Evolutionary conservation across 1,140 invertebrate genomes (phyloP), one percentile per base, ranked within the genome.

Genomic region (Drosophila sturtevanti): DNA sequence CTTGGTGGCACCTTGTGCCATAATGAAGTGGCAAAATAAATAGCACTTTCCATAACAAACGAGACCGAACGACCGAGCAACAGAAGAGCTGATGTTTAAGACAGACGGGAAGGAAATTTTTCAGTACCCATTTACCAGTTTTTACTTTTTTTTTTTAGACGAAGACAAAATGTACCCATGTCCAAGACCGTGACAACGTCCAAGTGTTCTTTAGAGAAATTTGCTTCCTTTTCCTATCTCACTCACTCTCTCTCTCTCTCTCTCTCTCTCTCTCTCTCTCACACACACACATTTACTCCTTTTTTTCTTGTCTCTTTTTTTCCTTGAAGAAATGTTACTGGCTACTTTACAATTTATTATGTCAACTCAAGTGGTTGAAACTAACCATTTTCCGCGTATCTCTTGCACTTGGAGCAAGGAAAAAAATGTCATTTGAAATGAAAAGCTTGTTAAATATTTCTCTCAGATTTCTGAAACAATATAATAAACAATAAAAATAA

Each of bases 11-110:
- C 78, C 78, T 72, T 69, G 59, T 55, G 71, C 82, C n/a, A 79
- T 86, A 86, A 86, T 86, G 79, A 86, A 82, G 82, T 82, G 68
- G 75, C 79, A 82, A 56, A 89, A 86, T 89, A 87, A 87, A 87
- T 86, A 79, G 84, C 76, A 58, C 31, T 69, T 56, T 60, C 24
- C 14, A 34, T 56, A 31, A 56, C 54, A 34, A 31, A 48, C 16
- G 41, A 48, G 41, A 48, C 5, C 41, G 27, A n/a, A n/a, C n/a
- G n/a, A n/a, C n/a, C n/a, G n/a, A 41, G n/a, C 14, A 41, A 7
- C 14, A 14, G n/a, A 16, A 41, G 38, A 48, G 12, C 37, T 4
- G 37, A n/a, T 11, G 2, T 7, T 44, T 2, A 9, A 44, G 7
- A 16, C 14, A 2, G 41, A 21, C 18, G 10, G 41, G 16, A 48